phyloP scores from a whole-genome alignment of 2,888 invertebrate species.

The Drosophila kanekoi region DNA sequence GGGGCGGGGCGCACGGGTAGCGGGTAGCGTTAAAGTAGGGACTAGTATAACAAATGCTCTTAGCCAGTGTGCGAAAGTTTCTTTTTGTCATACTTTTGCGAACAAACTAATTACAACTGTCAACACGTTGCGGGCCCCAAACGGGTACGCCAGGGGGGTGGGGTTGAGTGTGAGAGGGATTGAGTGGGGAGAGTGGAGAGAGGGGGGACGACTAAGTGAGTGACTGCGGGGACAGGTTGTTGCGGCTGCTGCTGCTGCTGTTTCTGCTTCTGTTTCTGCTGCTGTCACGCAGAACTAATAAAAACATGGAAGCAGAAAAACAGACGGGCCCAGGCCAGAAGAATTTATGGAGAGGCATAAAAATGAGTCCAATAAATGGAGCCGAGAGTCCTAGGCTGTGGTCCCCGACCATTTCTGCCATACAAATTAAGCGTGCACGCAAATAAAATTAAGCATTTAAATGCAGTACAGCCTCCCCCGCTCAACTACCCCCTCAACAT shows the following conservation, averaged over 20 bases:
- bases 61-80: slow-evolving; percentile 59
- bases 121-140: slow-evolving; percentile 62
- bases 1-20: neutral
- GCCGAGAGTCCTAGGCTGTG: slow-evolving; percentile 15
- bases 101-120: slow-evolving; percentile 81
- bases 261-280: slow-evolving; percentile 33
- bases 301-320: slow-evolving; percentile 34
- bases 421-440: slow-evolving; percentile 65
- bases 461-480: slow-evolving; percentile 25
- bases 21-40: slow-evolving; percentile 11
- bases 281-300: slow-evolving; percentile 62
- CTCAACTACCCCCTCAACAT: neutral
- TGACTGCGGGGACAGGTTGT: slow-evolving; percentile 42
- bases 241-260: slow-evolving; percentile 40
- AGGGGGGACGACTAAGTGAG: neutral
- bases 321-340: slow-evolving; percentile 20
- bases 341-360: slow-evolving; percentile 67
- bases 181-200: neutral
- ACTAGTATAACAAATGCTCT: slow-evolving; percentile 49
- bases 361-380: slow-evolving; percentile 39
- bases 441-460: slow-evolving; percentile 71
- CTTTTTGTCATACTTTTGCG: slow-evolving; percentile 80
- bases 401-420: slow-evolving; percentile 21
- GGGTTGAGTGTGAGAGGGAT: neutral
- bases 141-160: no score